Percentiles rank a stretch among this genome's conserved stretches.
These are phyloP conservation scores for Nasua narica DNA, from an alignment of 2,797 vertebrate species.

Conservation along the genomic window DNA sequence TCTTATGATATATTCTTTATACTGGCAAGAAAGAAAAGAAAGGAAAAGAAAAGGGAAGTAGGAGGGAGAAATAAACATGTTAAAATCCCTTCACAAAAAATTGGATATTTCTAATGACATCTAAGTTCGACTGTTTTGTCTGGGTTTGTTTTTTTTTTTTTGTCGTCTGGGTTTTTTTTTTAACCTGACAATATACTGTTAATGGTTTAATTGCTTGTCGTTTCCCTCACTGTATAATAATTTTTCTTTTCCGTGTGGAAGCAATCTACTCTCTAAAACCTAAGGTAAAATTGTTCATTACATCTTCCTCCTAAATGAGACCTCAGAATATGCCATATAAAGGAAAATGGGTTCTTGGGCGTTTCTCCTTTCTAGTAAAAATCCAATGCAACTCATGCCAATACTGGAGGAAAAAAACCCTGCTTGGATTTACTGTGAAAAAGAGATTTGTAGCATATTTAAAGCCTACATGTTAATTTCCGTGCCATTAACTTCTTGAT, in stretches of 20 bases:
- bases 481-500: slow-evolving; percentile 50
- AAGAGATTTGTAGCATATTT: background rate
- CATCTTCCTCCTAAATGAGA: slow-evolving; percentile 41
- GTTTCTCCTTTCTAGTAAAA: slow-evolving; percentile 61
- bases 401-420: background rate
- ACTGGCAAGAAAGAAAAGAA: background rate
- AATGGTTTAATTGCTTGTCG: background rate
- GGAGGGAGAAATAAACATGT: background rate
- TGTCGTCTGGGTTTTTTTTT: background rate
- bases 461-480: slow-evolving; percentile 6
- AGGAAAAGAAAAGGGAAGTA: background rate
- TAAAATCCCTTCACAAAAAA: slow-evolving; percentile 26
- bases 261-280: background rate
- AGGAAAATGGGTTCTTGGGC: slow-evolving; percentile 39
- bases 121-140: background rate
- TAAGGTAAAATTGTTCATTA: slow-evolving; percentile 40
- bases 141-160: no score
- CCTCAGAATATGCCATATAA: slow-evolving; percentile 34
- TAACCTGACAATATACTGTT: background rate
- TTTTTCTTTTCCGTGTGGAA: slow-evolving; percentile 19
- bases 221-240: background rate
- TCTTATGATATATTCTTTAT: background rate
- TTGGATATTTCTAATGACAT: background rate
- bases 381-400: slow-evolving; percentile 41
- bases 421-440: slow-evolving; percentile 2